A percentile compares a stretch with the other conserved stretches of the same genome.
Conservation (phyloP, 37 sponge, comb jelly and placozoan genomes). For the Aplysina aerophoba region DNA sequence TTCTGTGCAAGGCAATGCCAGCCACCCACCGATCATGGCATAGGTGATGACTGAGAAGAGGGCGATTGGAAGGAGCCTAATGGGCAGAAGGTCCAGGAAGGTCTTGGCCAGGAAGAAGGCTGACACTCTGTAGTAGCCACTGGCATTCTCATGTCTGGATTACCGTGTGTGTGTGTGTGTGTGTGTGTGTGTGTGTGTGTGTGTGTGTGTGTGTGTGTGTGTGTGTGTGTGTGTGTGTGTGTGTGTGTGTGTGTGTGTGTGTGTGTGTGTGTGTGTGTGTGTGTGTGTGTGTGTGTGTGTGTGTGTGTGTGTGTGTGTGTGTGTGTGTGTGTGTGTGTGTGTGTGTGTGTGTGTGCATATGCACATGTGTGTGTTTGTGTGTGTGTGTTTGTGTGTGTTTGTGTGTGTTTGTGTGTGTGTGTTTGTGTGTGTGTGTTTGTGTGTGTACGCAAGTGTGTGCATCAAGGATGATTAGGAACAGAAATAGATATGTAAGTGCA, state of each 20-base stretch:
- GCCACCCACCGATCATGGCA: conserved; percentile 70
- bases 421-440: neutral
- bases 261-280: conserved; percentile 48
- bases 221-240: conserved; percentile 59
- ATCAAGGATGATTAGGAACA: too few relatives aligned
- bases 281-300: conserved; percentile 31
- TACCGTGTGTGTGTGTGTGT: conserved; percentile 27
- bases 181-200: conserved; percentile 45
- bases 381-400: conserved; percentile 39
- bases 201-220: conserved; percentile 51
- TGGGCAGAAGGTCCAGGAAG: conserved; percentile 62
- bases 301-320: neutral
- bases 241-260: conserved; percentile 49
- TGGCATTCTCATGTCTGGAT: conserved; percentile 76
- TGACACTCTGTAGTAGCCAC: conserved; percentile 85
- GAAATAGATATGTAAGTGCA: neutral
- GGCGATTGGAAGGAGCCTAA: conserved; percentile 58
- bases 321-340: too few relatives aligned
- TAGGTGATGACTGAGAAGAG: conserved; percentile 60
- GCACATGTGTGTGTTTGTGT: conserved; percentile 51
- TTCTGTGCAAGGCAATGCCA: too few relatives aligned
- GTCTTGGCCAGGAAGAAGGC: conserved; percentile 72
- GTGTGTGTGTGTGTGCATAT: conserved; percentile 45
- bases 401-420: conserved; percentile 43
- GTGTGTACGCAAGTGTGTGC: too few relatives aligned